A percentile compares a stretch with the other conserved stretches of the same genome.
phyloP scores from a whole-genome alignment of 2,888 invertebrate species.

The Apamea monoglypha region DNA sequence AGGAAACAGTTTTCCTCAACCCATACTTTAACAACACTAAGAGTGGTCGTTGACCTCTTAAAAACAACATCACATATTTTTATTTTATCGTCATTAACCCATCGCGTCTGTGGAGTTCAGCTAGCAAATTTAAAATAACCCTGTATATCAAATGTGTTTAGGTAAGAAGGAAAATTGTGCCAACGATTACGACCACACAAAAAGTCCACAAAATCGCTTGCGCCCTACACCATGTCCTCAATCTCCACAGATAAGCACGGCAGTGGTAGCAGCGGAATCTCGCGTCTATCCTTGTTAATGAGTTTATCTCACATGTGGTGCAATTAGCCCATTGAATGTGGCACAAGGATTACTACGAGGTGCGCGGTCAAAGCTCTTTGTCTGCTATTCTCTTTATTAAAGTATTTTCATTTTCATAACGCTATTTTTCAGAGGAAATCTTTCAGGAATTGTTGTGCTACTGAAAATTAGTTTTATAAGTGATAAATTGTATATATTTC shows the following conservation, averaged over 20 bases:
- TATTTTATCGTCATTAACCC: too few species aligned
- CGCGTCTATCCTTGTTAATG: conserved; percentile 89
- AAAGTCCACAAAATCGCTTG: conserved; percentile 48
- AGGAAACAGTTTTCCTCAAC: too few species aligned
- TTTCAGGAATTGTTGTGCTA: neutral
- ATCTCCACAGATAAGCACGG: conserved; percentile 82
- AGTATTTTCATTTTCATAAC: conserved; percentile 19
- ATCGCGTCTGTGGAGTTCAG: too few species aligned
- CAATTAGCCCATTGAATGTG: conserved; percentile 88
- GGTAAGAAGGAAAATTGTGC: neutral
- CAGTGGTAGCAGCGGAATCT: conserved; percentile 85
- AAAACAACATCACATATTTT: too few species aligned
- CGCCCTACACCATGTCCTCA: conserved; percentile 56
- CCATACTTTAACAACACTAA: too few species aligned
- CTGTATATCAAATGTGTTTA: neutral
- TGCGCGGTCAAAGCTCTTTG: conserved; percentile 77
- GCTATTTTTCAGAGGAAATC: neutral
- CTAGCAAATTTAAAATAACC: too few species aligned
- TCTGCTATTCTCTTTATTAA: conserved; percentile 52
- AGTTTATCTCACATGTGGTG: conserved; percentile 89
- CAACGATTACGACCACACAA: neutral
- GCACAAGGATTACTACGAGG: conserved; percentile 84
- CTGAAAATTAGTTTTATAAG: neutral
- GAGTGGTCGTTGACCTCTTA: too few species aligned
- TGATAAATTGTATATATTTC: neutral